Conservation (phyloP, 2,797 vertebrate species). For the Streptopelia turtur region DNA sequence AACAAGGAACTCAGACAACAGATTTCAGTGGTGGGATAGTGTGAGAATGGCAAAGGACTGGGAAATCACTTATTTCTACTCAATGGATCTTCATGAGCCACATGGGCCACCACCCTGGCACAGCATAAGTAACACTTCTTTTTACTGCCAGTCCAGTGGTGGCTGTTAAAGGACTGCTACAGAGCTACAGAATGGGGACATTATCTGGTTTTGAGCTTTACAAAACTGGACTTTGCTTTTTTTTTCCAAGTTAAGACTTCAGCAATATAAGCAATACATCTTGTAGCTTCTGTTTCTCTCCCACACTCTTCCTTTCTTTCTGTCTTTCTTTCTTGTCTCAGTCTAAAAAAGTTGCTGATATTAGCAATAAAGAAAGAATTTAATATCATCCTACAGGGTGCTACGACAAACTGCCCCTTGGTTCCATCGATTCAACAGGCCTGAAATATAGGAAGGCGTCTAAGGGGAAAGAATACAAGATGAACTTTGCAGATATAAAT, state of each 20-base stretch:
- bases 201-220: neutral
- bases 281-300: neutral
- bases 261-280: neutral
- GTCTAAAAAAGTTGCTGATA: conserved; percentile 53
- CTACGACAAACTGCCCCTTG: neutral
- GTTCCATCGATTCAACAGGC: neutral
- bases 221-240: neutral
- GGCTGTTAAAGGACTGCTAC: neutral
- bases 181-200: neutral
- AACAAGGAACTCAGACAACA: rapidly evolving
- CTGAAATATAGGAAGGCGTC: conserved; percentile 47
- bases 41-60: neutral
- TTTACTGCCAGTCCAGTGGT: neutral
- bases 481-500: conserved; percentile 51
- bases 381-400: conserved; percentile 46
- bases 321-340: conserved; percentile 9
- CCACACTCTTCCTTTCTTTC: neutral
- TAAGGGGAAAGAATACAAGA: neutral
- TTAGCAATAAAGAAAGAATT: conserved; percentile 46
- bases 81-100: neutral
- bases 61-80: neutral
- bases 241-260: conserved; percentile 8
- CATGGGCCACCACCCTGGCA: neutral
- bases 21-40: neutral
- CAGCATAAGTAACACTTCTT: neutral